Evolutionary conservation across 1,140 invertebrate species (phyloP).

Genomic region (Zaprionus ghesquierei): DNA sequence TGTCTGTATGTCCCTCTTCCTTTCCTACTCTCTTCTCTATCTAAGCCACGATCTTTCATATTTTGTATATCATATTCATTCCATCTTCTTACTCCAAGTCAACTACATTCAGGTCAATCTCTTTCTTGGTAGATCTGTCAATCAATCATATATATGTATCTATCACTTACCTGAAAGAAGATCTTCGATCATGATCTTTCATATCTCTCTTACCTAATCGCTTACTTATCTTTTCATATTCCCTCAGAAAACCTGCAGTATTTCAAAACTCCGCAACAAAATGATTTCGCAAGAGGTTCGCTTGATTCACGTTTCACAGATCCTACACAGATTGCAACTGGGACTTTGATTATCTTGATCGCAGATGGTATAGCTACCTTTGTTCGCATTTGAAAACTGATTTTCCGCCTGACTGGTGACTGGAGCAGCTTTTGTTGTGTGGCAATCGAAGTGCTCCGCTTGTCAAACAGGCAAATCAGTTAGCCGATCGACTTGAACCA

Average conservation of each 20-base stretch:
- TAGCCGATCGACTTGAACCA: constrained; percentile 4
- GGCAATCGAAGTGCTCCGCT: constrained; percentile 7
- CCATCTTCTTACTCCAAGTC: too few species aligned
- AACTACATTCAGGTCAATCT: too few species aligned
- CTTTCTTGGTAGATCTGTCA: too few species aligned
- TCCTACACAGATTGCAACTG: neutral
- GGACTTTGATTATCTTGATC: neutral
- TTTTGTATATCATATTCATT: too few species aligned
- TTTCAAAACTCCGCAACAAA: neutral
- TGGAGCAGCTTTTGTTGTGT: neutral
- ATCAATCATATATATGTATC: too few species aligned
- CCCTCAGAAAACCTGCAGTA: neutral
- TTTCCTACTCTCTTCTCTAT: too few species aligned
- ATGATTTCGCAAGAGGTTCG: neutral
- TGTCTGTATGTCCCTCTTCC: too few species aligned
- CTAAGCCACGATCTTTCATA: too few species aligned
- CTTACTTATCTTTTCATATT: neutral
- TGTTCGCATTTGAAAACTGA: neutral
- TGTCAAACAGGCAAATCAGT: constrained; percentile 7
- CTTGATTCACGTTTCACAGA: neutral
- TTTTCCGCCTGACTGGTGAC: neutral
- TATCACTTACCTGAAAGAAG: too few species aligned
- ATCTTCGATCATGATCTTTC: too few species aligned
- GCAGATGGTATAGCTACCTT: neutral
- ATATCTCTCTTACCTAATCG: too few species aligned